Evolutionary conservation across 1,140 invertebrate genomes (phyloP).

Genomic region (Onthophagus taurus): DNA sequence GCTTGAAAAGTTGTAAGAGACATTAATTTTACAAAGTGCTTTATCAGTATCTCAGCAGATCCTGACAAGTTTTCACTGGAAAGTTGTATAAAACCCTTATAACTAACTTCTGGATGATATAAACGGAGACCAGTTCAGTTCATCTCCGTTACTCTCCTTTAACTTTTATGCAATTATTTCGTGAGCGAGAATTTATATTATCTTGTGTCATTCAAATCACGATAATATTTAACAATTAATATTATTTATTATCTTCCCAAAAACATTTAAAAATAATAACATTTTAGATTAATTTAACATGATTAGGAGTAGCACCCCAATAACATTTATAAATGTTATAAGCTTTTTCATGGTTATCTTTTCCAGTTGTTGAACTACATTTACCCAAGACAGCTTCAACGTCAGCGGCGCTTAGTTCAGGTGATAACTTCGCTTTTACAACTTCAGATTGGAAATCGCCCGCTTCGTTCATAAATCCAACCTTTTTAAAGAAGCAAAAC

Average conservation of each 20-base stretch:
- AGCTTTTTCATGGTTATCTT: not conserved
- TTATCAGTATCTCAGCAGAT: no score
- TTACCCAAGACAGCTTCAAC: not conserved
- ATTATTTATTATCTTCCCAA: not conserved
- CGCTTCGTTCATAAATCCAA: slow-evolving; percentile 27
- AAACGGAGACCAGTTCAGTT: no score
- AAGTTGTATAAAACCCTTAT: no score
- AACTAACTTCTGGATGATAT: no score
- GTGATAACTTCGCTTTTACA: slow-evolving; percentile 29
- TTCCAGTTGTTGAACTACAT: not conserved
- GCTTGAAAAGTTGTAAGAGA: no score
- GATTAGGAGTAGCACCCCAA: not conserved
- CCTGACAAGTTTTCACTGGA: no score
- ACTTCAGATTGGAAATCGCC: slow-evolving; percentile 31
- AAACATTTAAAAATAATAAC: not conserved
- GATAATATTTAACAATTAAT: not conserved
- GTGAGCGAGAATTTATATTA: not conserved
- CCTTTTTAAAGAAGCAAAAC: slow-evolving; percentile 34
- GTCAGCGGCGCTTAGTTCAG: slow-evolving; percentile 24
- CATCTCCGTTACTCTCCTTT: no score
- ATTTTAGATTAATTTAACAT: not conserved
- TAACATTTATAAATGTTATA: slow-evolving; percentile 7
- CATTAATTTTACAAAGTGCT: no score
- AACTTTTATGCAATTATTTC: not conserved
- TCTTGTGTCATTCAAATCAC: not conserved